Evolutionary conservation across 2,797 vertebrate species (phyloP).

Genomic region (Ibycter americanus): DNA sequence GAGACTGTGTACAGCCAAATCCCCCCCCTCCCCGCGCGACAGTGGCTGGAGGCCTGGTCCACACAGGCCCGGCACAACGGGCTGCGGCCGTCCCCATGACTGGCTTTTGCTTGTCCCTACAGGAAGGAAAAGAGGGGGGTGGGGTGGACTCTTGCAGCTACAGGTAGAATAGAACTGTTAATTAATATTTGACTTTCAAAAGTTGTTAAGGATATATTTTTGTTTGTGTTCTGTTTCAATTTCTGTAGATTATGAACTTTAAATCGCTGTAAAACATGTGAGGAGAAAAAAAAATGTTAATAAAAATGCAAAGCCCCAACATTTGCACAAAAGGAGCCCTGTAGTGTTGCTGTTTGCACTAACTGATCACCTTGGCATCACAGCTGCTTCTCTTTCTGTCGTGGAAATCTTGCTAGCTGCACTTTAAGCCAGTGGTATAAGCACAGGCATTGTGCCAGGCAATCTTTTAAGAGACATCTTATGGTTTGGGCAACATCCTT

Average conservation of each 20-base stretch:
- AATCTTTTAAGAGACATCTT: constrained; percentile 22
- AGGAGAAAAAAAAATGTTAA: constrained; percentile 75
- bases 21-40: accelerated
- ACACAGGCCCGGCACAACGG: not conserved
- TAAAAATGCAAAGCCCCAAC: constrained; percentile 79
- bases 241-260: constrained; percentile 82
- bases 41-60: not conserved
- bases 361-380: not conserved
- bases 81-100: not conserved
- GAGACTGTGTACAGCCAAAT: constrained; percentile 35
- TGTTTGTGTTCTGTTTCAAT: constrained; percentile 79
- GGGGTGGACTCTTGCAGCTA: constrained; percentile 52
- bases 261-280: constrained; percentile 80
- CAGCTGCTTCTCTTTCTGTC: not conserved
- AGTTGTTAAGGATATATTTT: constrained; percentile 82
- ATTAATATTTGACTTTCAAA: constrained; percentile 75
- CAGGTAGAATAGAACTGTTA: constrained; percentile 74
- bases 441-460: constrained; percentile 22
- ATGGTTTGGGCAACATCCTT: constrained; percentile 59
- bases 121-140: not conserved
- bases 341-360: constrained; percentile 54
- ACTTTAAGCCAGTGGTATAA: constrained; percentile 30
- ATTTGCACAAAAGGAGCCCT: constrained; percentile 76
- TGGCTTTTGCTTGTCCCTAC: constrained; percentile 24
- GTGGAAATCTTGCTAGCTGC: not conserved